These are phyloP conservation scores for Corythornis madagascariensis DNA, from an alignment of 2,113 vertebrate genomes.

Conservation along the genomic window DNA sequence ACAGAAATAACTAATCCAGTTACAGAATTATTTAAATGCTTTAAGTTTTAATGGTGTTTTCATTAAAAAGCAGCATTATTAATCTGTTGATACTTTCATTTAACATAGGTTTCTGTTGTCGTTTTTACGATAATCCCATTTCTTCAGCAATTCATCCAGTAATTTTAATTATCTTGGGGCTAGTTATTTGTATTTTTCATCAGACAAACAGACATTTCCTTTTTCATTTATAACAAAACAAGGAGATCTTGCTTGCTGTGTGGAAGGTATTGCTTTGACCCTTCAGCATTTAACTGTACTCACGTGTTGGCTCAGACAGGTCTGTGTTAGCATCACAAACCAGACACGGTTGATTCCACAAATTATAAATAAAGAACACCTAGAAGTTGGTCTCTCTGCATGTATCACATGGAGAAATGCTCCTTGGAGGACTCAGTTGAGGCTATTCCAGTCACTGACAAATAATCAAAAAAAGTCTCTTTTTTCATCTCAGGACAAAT, in stretches of 20 bases:
- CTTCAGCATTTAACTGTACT: not conserved
- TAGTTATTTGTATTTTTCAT: not conserved
- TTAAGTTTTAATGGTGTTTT: slow-evolving; percentile 7
- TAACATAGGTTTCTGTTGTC: not conserved
- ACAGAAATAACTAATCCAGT: slow-evolving; percentile 14
- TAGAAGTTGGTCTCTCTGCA: not conserved
- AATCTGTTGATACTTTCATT: not conserved
- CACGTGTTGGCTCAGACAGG: not conserved
- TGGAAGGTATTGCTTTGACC: not conserved
- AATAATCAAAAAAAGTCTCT: not conserved
- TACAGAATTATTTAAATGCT: slow-evolving; percentile 1
- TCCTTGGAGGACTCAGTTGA: not conserved
- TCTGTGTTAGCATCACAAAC: not conserved
- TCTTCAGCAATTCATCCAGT: not conserved
- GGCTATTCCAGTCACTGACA: not conserved
- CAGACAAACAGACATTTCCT: not conserved
- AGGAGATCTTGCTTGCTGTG: not conserved
- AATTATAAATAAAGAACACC: not conserved
- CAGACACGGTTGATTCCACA: not conserved
- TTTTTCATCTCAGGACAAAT: not conserved
- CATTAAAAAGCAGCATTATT: slow-evolving; percentile 1
- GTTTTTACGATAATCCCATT: slow-evolving; percentile 38
- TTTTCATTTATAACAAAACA: not conserved
- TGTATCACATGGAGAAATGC: not conserved
- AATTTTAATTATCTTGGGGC: not conserved